Evolutionary conservation across 2,797 vertebrate species (phyloP), one percentile per base, ranked within the genome.

Genomic region (Neosalanx taihuensis): DNA sequence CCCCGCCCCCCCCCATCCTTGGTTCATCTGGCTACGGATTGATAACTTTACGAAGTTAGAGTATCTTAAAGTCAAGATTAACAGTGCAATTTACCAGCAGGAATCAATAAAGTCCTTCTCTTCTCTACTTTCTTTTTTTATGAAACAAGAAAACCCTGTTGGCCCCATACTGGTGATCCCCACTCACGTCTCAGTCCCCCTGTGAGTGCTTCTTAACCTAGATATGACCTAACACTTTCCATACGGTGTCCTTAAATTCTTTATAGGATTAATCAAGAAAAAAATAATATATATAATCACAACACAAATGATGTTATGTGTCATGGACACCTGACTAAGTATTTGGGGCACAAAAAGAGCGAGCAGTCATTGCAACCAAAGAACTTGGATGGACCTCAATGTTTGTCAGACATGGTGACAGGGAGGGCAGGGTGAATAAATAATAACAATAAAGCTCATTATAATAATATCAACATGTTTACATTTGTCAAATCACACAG

Each of bases 361-460:
- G 6, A 31, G 17, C n/a, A 73, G 23, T 61, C 33, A 74, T 66
- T n/a, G 70, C 35, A 63, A 64, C 74, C 57, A 69, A 64, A 75
- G 71, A 81, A 83, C 68, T 71, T 56, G 51, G 69, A 80, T 80
- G 66, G 80, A 69, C 79, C 69, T 77, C 67, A 66, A 75, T 64
- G 65, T 77, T 77, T 13, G 53, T 18, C 72, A 71, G 20, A 69
- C 51, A 75, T 77, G 74, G 57, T 79, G 74, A 84, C 57, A 30
- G 49, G 53, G 18, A 79, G 61, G 41, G n/a, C 64, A 20, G 69
- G 78, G 60, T 35, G 84, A 91, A 92, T 91, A 92, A 92, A 92
- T 92, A 89, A 81, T 72, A 72, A 51, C 30, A 74, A 72, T 76
- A 81, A 85, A 86, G 72, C 56, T 73, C 84, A 81, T 76, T 70